Base-by-base conservation (phyloP, 2,113 vertebrate species). In the Struthio camelus region DNA sequence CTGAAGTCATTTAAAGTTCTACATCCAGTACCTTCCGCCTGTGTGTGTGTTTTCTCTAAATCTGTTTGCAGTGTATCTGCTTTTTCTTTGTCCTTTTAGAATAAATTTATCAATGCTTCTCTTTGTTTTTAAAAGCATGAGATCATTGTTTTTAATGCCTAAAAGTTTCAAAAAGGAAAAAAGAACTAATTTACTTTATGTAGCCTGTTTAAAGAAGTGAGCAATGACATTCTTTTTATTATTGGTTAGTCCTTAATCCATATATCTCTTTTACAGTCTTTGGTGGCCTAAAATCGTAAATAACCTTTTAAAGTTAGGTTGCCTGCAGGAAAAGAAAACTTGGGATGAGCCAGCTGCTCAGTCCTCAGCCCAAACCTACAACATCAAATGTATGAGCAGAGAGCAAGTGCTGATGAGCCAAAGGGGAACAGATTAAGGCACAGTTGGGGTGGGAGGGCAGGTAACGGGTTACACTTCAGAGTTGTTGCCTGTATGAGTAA, bases 101-200 rank as follows among this genome's bases (percentile, higher is more conserved):
- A 96, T 53, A 69, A 73, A 87, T 69, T 86, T 90, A 89, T 94
- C 58, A 53, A 19, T 72, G 67, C 23, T 93, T 51, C 20, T 93
- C 54, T 93, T 80, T 94, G 80, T 89, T 93, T 92, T 89, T 78
- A 87, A 80, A 93, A 85, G 77, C 42, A 90, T 79, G 77, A 95
- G 86, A 53, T 95, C 85, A 81, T 84, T 94, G 87, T 23, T 92
- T 95, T 92, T 93, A 48, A 93, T 87, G 22, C 38, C 93, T 84
- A 87, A 80, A 56, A 2, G 48, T 92, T 95, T 93, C 80, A 86
- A 87, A 86, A 83, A 27, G n/a, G 58, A 66, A 84, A 73, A 79
- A 94, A 79, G 75, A 18, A 15, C 42, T 79, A 42, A 81, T 91
- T 85, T 90, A 8, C 58, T 91, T 92, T 27, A 36, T 65, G 48